Base-by-base conservation (phyloP, 1,140 invertebrate genomes). In the Lepidurus couesii region DNA sequence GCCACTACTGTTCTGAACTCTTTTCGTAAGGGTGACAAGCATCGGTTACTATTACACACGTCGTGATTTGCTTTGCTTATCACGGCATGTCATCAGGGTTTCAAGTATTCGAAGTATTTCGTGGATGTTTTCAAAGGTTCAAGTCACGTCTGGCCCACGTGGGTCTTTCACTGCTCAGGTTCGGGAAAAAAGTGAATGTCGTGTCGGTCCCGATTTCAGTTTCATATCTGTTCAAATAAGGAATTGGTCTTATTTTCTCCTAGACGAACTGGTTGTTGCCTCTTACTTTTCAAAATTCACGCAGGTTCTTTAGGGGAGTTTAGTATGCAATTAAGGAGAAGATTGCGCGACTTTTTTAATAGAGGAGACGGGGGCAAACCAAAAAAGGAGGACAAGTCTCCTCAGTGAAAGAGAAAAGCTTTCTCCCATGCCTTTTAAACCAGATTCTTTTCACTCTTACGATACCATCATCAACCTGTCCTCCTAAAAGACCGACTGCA, bases 401-500 rank as follows among this genome's bases (percentile, higher is more conserved):
- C 21, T 34, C 34, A 16, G 53, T 65, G 53, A 65, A 65, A 65
- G 53, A 65, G 53, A 65, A 65, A 65, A 65, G 53, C 53, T 65
- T 65, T 65, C 53, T 65, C 53, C 53, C 0, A 7, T 16, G 53
- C 53, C 21, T 65, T 21, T 13, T 65, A 7, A n/a, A n/a, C 53
- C 53, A 21, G 53, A 5, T 34, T 34, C 34, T 34, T 13, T 65
- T 65, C 53, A 65, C 21, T 21, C 16, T 65, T 65, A 16, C 13
- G n/a, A 65, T 65, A 65, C 9, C 53, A 65, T 65, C 53, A 65
- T 7, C 21, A 65, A 65, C 53, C 53, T 65, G 53, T 65, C 13
- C 53, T 7, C 34, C 53, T 65, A 16, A 21, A 13, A 65, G 53
- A 21, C 53, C 53, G 53, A 65, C 8, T 65, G 34, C 53, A 65